These are phyloP conservation scores for Drosophila monieri DNA, from an alignment of 2,888 invertebrate genomes.

Conservation along the genomic window DNA sequence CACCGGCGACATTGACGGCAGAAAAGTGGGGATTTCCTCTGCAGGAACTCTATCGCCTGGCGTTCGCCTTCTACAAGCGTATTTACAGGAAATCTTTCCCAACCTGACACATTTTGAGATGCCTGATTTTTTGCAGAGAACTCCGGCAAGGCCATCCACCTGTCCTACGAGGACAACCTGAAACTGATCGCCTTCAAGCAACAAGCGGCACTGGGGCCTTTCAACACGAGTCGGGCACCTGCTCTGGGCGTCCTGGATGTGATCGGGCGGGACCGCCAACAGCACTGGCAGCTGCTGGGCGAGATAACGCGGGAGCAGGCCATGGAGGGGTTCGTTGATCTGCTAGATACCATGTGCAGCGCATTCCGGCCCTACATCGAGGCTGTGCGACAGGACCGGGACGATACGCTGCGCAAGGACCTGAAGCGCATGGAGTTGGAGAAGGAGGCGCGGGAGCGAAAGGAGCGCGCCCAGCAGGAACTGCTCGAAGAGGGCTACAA, in stretches of 20 bases:
- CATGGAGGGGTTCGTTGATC: conserved; percentile 95
- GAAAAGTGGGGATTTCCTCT: conserved; percentile 89
- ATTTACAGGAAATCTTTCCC: conserved; percentile 63
- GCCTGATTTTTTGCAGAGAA: conserved; percentile 88
- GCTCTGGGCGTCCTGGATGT: conserved; percentile 97
- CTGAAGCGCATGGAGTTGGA: conserved; percentile 79
- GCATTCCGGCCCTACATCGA: conserved; percentile 95
- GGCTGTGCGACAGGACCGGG: conserved; percentile 94
- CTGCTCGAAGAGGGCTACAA: conserved; percentile 78
- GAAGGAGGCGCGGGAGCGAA: conserved; percentile 68
- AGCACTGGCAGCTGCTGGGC: conserved; percentile 97
- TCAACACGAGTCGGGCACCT: conserved; percentile 89
- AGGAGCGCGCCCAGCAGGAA: conserved; percentile 76
- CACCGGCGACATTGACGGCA: conserved; percentile 43
- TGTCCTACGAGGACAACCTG: conserved; percentile 96
- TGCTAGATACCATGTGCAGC: conserved; percentile 94
- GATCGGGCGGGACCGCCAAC: conserved; percentile 95
- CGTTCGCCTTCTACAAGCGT: conserved; percentile 97
- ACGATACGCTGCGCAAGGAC: conserved; percentile 89
- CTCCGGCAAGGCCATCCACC: conserved; percentile 97
- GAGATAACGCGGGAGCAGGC: conserved; percentile 93
- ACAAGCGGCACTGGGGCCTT: conserved; percentile 94
- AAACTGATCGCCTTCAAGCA: conserved; percentile 96
- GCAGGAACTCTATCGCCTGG: conserved; percentile 94
- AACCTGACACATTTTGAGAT: background rate